phyloP scores from a whole-genome alignment of 2,888 invertebrate genomes.

The Drosophila nr. fundita region DNA sequence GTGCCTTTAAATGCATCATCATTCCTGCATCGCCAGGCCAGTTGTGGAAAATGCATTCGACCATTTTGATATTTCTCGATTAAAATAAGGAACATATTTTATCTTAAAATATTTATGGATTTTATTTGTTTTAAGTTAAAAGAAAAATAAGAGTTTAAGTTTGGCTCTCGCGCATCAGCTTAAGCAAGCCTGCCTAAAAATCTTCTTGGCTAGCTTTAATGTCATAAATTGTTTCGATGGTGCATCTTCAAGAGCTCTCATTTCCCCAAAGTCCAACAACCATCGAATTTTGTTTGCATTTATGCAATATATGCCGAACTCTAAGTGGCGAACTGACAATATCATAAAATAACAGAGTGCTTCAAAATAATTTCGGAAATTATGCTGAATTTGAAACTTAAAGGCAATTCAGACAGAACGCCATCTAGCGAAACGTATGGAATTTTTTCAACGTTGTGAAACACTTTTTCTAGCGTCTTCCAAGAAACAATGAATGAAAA shows the following conservation, averaged over 20 bases:
- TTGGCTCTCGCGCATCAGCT: background rate
- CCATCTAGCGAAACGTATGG: background rate
- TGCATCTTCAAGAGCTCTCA: background rate
- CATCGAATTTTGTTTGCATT: background rate
- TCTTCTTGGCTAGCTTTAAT: background rate
- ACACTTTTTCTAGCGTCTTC: background rate
- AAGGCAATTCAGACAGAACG: background rate
- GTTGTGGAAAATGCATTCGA: background rate
- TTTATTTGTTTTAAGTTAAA: background rate
- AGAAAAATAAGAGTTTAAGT: background rate
- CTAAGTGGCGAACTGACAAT: background rate
- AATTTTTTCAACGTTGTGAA: background rate
- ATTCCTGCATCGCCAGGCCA: background rate
- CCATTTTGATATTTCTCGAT: background rate
- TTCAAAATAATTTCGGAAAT: background rate
- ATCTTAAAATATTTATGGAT: background rate
- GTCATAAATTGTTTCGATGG: background rate
- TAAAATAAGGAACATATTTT: background rate
- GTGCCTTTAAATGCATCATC: background rate
- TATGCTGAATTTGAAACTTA: background rate
- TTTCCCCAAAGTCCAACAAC: background rate
- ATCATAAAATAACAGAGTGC: background rate
- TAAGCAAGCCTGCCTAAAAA: background rate
- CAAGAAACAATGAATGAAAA: background rate
- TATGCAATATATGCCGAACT: background rate